Percentiles rank a stretch among this genome's conserved stretches.
These are phyloP conservation scores for Agrochola macilenta DNA, from an alignment of 2,888 invertebrate species.

Conservation along the genomic window DNA sequence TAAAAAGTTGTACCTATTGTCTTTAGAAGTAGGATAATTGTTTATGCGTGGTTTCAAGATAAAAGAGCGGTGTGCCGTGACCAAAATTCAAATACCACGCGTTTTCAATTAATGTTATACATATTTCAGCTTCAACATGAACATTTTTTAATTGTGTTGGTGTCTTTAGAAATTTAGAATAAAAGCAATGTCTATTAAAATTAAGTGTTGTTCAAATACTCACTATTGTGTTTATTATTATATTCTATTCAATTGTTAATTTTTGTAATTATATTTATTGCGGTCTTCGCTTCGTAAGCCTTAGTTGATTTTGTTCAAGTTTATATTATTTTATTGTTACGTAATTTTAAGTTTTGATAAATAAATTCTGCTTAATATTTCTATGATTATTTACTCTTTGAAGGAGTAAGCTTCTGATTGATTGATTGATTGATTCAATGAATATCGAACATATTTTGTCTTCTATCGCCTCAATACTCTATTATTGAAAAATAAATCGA, in stretches of 20 bases:
- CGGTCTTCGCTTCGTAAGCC: slow-evolving; percentile 5
- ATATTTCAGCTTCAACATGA: slow-evolving; percentile 54
- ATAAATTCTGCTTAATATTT: slow-evolving; percentile 53
- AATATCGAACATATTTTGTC: neutral
- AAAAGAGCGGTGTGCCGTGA: slow-evolving; percentile 46
- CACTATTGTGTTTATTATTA: slow-evolving; percentile 45
- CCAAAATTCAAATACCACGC: slow-evolving; percentile 63
- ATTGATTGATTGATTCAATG: neutral
- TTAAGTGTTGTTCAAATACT: slow-evolving; percentile 55
- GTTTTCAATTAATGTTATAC: slow-evolving; percentile 54
- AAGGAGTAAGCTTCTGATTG: neutral
- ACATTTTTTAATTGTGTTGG: slow-evolving; percentile 31
- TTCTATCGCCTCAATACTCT: neutral
- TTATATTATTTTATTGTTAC: slow-evolving; percentile 48
- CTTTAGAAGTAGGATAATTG: slow-evolving; percentile 27
- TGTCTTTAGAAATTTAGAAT: slow-evolving; percentile 41
- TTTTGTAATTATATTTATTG: slow-evolving; percentile 44
- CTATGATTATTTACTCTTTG: slow-evolving; percentile 13
- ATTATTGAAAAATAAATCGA: too few relatives aligned
- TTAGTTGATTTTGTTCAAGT: slow-evolving; percentile 51
- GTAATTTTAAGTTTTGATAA: slow-evolving; percentile 43
- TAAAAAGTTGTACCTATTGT: slow-evolving; percentile 22
- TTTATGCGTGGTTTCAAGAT: slow-evolving; percentile 51
- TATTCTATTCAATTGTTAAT: slow-evolving; percentile 58
- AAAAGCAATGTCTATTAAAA: slow-evolving; percentile 37